Evolutionary conservation across 2,888 invertebrate genomes (phyloP).

Genomic region (Cactoblastis cactorum): DNA sequence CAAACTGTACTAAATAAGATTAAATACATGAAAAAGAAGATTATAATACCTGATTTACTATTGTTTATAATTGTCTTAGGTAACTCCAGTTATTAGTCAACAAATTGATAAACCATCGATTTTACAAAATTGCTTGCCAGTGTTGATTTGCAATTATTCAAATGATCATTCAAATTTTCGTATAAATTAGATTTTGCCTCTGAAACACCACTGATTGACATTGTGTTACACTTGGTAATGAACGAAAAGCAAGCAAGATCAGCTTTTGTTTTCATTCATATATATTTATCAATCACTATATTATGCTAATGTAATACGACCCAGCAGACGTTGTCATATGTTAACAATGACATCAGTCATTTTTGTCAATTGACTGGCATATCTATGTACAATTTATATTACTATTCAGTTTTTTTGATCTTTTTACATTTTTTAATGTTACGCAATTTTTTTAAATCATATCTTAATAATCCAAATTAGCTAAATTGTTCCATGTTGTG

Average conservation of each 20-base stretch:
- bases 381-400: no score
- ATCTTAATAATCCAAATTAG: no score
- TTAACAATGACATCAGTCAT: background rate
- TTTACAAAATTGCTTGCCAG: background rate
- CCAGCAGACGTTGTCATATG: background rate
- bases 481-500: no score
- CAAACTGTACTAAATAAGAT: no score
- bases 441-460: no score
- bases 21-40: no score
- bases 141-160: conserved; percentile 9
- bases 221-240: background rate
- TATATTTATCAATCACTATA: background rate
- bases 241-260: background rate
- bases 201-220: conserved; percentile 6
- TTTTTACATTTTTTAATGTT: no score
- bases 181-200: background rate
- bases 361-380: no score
- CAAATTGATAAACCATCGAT: background rate
- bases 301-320: background rate
- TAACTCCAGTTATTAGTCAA: background rate
- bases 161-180: background rate
- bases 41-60: background rate
- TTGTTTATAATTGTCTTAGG: background rate
- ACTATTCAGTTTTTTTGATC: no score
- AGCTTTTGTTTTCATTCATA: background rate